phyloP scores from a whole-genome alignment of 2,888 invertebrate species.

The Mythimna ferrago region DNA sequence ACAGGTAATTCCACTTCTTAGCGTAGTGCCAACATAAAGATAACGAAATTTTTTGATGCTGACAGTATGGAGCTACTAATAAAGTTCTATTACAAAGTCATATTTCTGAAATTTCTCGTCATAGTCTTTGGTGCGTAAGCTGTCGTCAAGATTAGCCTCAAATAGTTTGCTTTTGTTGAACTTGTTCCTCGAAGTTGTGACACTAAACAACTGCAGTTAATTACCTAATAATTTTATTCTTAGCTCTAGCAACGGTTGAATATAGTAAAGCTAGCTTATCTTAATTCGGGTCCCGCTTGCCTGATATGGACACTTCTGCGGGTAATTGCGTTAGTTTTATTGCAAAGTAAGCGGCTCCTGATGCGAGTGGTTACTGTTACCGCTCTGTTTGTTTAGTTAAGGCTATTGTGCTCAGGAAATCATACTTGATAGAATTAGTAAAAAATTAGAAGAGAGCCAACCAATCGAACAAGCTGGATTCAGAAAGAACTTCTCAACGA shows the following conservation, averaged over 20 bases:
- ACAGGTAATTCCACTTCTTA: neutral
- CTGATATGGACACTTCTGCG: constrained; percentile 17
- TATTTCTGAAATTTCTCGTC: neutral
- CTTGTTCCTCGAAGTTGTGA: neutral
- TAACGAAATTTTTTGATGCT: neutral
- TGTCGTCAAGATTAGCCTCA: too few species aligned
- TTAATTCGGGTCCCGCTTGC: neutral
- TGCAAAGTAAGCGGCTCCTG: constrained; percentile 1
- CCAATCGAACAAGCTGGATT: too few species aligned
- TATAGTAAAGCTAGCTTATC: constrained; percentile 5
- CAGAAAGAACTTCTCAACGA: too few species aligned
- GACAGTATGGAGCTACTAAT: too few species aligned
- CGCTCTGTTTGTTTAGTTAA: constrained; percentile 17
- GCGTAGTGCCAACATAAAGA: neutral
- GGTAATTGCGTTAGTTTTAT: constrained; percentile 29
- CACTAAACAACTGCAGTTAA: neutral
- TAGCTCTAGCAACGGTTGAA: neutral
- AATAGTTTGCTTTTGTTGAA: too few species aligned
- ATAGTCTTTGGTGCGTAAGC: neutral
- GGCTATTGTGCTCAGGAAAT: neutral
- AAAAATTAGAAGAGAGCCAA: too few species aligned
- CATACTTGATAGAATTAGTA: too few species aligned
- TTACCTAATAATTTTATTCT: neutral
- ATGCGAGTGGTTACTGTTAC: neutral
- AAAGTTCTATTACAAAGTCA: too few species aligned